A percentile compares a stretch with the other conserved stretches of the same genome.
Evolutionary conservation across 2,797 vertebrate species (phyloP).

Genomic region (Naso thynnoides): DNA sequence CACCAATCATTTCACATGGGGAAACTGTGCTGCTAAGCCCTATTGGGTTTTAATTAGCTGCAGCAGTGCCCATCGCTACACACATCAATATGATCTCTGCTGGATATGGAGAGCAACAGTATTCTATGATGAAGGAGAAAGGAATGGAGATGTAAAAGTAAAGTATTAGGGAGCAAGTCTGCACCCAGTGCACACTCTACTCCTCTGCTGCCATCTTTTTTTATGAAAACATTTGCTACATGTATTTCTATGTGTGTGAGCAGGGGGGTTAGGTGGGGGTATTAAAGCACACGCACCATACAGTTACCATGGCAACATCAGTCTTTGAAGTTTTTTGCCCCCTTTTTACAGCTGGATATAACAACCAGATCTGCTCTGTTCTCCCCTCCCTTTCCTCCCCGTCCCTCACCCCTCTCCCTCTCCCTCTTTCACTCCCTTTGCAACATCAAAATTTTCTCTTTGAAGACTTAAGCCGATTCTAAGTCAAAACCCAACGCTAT

Average conservation of each 20-base stretch:
- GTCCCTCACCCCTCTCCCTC: slow-evolving; percentile 19
- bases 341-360: slow-evolving; percentile 77
- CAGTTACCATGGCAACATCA: slow-evolving; percentile 85
- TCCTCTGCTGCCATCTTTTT: slow-evolving; percentile 57
- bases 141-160: slow-evolving; percentile 18
- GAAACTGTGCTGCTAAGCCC: slow-evolving; percentile 40
- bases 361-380: slow-evolving; percentile 77
- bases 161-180: slow-evolving; percentile 31
- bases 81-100: slow-evolving; percentile 49
- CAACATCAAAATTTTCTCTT: slow-evolving; percentile 82
- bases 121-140: not conserved
- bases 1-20: slow-evolving; percentile 48
- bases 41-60: slow-evolving; percentile 64
- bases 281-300: slow-evolving; percentile 75
- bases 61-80: slow-evolving; percentile 41
- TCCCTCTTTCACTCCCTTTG: slow-evolving; percentile 68
- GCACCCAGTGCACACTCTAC: slow-evolving; percentile 35
- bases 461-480: slow-evolving; percentile 88
- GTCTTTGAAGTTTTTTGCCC: slow-evolving; percentile 78
- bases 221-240: slow-evolving; percentile 67
- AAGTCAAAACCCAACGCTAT: slow-evolving; percentile 83
- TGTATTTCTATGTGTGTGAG: slow-evolving; percentile 49
- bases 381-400: slow-evolving; percentile 42
- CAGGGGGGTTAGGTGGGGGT: slow-evolving; percentile 42
- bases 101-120: slow-evolving; percentile 22